These are phyloP conservation scores for Agrotis segetum DNA, from an alignment of 2,888 invertebrate genomes.

Conservation along the genomic window DNA sequence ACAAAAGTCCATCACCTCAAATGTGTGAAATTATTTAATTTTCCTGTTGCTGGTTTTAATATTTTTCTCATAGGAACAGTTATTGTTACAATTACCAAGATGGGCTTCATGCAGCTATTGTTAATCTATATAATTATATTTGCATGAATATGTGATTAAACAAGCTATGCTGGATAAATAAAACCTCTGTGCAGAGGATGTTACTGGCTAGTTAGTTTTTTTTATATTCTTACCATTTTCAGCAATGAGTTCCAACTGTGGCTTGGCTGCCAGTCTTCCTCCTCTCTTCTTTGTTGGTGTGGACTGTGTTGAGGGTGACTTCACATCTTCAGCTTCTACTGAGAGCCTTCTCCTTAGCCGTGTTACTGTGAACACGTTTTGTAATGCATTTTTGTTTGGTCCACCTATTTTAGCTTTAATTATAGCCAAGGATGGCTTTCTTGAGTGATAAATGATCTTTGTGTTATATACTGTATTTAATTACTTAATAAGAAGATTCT, in stretches of 20 bases:
- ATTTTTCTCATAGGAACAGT: background rate
- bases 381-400: no score
- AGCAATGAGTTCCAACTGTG: constrained; percentile 85
- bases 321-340: constrained; percentile 82
- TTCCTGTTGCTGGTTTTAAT: background rate
- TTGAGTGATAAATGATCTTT: background rate
- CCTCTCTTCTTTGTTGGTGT: constrained; percentile 85
- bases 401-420: no score
- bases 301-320: constrained; percentile 78
- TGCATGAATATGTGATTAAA: background rate
- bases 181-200: background rate
- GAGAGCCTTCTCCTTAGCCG: constrained; percentile 81
- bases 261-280: constrained; percentile 79
- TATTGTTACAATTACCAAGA: background rate
- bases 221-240: constrained; percentile 80
- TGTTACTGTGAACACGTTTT: constrained; percentile 71
- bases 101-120: background rate
- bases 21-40: no score
- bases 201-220: background rate
- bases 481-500: background rate
- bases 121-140: background rate
- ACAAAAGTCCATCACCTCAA: no score
- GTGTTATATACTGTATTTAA: background rate
- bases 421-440: background rate
- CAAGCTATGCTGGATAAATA: background rate